Evolutionary conservation across 2,888 invertebrate genomes (phyloP), one percentile per base, ranked within the genome.

Genomic region (Ochropacha duplaris): DNA sequence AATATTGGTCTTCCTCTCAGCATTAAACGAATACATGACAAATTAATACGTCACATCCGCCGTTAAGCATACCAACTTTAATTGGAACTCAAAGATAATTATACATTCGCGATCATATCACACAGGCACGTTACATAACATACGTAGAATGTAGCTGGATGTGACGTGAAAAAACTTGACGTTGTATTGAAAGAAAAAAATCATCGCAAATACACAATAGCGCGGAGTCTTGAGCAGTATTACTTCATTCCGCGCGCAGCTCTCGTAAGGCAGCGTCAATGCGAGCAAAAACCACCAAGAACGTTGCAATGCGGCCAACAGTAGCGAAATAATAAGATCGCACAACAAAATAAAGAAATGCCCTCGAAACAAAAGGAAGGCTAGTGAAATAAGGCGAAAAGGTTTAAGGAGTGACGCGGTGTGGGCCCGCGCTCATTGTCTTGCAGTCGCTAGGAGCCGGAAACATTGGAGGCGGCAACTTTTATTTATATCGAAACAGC

Each of bases 271-370:
- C 72, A 70, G 58, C 66, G 72, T 76, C 79, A 75, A 84, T 81
- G 83, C 85, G 87, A 86, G 77, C 86, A 91, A 92, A 91, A 91
- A 91, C 85, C 44, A 81, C 84, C 81, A 71, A 77, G 80, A 80
- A 75, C 81, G 79, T 78, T 81, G 86, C 89, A 84, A 84, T 82
- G 87, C 86, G 87, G 85, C 84, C 86, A 89, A 90, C 91, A 90
- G 92, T 91, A 92, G 92, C 92, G 84, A 91, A 91, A 92, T 92
- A 92, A 92, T 92, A 92, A 92, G 92, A 91, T 90, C 90, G 87
- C 88, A 83, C 89, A 88, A 87, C 89, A 92, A 92, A 92, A 91
- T 92, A 92, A 92, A 92, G 87, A 90, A 91, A 82, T 86, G 84
- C 78, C 79, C 83, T 81, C 85, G 86, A 88, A 87, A 92, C 90